Conservation (phyloP, 1,140 invertebrate species). For the Cherax destructor region DNA sequence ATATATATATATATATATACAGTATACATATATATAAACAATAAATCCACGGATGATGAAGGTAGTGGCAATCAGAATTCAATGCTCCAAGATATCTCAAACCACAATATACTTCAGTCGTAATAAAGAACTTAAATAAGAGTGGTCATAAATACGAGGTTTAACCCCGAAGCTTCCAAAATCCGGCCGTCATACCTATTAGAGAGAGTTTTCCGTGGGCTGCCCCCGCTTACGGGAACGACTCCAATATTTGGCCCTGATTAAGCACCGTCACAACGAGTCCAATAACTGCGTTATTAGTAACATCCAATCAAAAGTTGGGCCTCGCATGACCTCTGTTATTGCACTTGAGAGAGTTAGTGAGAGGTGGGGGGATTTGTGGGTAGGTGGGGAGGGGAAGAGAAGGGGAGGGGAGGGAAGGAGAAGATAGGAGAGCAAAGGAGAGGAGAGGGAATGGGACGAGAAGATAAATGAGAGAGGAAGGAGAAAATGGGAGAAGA, state of each 20-base stretch:
- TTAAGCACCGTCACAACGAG: neutral
- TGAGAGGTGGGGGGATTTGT: neutral
- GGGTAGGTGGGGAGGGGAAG: neutral
- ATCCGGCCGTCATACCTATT: neutral
- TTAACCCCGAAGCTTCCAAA: neutral
- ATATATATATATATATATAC: too few relatives aligned
- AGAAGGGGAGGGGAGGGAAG: neutral
- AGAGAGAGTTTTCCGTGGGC: neutral
- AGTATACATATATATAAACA: too few relatives aligned
- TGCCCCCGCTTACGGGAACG: neutral
- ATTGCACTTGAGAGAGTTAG: neutral
- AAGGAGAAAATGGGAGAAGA: neutral
- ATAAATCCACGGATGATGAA: too few relatives aligned
- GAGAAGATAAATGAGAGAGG: neutral
- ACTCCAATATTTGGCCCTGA: slow-evolving; percentile 6
- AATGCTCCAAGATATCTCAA: too few relatives aligned
- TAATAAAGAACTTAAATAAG: too few relatives aligned
- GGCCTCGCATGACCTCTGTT: neutral
- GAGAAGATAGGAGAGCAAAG: neutral
- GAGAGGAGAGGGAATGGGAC: neutral
- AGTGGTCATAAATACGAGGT: neutral
- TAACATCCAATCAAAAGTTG: slow-evolving; percentile 1
- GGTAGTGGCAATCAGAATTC: too few relatives aligned
- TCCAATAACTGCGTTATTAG: slow-evolving; percentile 11
- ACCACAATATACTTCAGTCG: too few relatives aligned